phyloP scores from a whole-genome alignment of 2,888 invertebrate species.

The Resseliella maxima region DNA sequence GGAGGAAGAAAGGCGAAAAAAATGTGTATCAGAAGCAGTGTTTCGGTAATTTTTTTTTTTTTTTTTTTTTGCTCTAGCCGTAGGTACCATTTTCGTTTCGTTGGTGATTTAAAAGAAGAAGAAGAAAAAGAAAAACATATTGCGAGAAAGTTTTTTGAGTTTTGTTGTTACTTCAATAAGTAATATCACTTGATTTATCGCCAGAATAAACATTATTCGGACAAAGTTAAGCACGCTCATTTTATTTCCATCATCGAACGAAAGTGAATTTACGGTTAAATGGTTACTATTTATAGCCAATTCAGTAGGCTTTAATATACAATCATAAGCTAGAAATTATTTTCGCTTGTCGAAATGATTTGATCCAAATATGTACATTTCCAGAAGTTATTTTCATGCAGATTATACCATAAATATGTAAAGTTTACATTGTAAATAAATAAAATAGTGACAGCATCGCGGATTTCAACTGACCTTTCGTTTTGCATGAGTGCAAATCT shows the following conservation, averaged over 20 bases:
- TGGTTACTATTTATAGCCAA: neutral
- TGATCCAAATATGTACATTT: neutral
- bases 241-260: neutral
- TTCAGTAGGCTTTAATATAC: too few relatives aligned
- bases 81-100: neutral
- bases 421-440: too few relatives aligned
- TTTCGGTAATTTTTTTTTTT: neutral
- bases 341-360: neutral
- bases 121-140: neutral
- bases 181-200: neutral
- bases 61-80: neutral
- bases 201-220: neutral
- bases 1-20: constrained; percentile 7
- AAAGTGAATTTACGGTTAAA: constrained; percentile 48
- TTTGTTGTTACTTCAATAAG: neutral
- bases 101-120: neutral
- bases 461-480: neutral
- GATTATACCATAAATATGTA: too few relatives aligned
- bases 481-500: neutral
- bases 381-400: too few relatives aligned
- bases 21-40: neutral
- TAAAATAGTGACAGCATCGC: neutral
- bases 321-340: too few relatives aligned
- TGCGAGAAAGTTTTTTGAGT: constrained; percentile 14
- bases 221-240: neutral